Base-by-base conservation (phyloP, 2,797 vertebrate genomes). In the Anableps anableps region DNA sequence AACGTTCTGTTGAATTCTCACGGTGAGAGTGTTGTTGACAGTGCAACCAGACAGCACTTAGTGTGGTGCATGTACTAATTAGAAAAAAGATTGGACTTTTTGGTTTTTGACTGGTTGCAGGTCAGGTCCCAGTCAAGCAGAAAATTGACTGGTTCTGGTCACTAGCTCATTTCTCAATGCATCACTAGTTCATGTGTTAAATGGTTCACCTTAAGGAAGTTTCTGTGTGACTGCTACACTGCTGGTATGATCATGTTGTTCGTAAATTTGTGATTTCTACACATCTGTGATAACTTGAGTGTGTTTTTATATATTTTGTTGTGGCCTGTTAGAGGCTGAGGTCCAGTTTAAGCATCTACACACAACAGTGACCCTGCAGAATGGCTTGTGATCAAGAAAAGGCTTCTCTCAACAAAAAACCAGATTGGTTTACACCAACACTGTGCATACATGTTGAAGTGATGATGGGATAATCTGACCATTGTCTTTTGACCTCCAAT, bases 401-500 rank as follows among this genome's bases (percentile, higher is more conserved):
- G n/a, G n/a, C n/a, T 29, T 71, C 5, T 47, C 64, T 38, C 19
- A 45, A 70, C 38, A 70, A 5, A 70, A 14, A 70, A n/a, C 41
- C 26, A 16, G 41, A 29, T n/a, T 17, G 43, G 41, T 17, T 71
- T 71, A 71, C 26, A 17, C 17, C 41, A 17, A 4, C 41, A 16
- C 9, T 45, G 23, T 16, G 43, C 26, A 3, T 45, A 17, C 43
- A 29, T 47, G 43, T 71, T 70, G 16, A n/a, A 45, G 43, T 29
- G 21, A 47, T 71, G 68, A 71, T 71, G 43, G 26, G 68, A 47
- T 71, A 0, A 71, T 68, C 41, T 64, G 16, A 41, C 36, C 64
- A 41, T 79, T 71, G 68, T 29, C 68, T 71, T 45, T 71, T 45
- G 16, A 45, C 68, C 68, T 71, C 68, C 68, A n/a, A 29, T n/a